Evolutionary conservation across 2,797 vertebrate species (phyloP).

Genomic region (Halcyon leucocephala): DNA sequence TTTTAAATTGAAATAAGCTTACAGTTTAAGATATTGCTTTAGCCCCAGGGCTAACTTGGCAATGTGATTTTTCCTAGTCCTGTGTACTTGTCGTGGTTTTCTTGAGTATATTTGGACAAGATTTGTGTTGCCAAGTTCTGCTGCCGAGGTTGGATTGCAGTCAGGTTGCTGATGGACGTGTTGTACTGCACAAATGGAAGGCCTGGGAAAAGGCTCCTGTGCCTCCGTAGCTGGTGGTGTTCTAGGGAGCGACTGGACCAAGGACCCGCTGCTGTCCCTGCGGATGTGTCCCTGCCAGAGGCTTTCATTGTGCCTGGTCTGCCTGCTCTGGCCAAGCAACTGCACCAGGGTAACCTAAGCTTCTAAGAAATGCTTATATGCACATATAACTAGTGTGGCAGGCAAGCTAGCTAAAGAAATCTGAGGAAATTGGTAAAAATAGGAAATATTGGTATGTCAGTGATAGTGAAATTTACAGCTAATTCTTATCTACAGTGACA

Average conservation of each 20-base stretch:
- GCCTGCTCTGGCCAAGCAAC: not conserved
- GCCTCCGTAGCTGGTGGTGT: fast-evolving
- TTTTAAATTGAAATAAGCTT: not conserved
- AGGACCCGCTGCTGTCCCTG: not conserved
- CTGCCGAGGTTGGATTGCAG: not conserved
- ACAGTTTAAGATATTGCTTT: not conserved
- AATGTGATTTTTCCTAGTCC: not conserved
- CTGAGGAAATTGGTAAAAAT: not conserved
- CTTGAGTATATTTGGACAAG: not conserved
- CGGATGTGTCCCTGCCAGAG: fast-evolving
- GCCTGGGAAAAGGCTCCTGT: not conserved
- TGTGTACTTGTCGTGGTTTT: not conserved
- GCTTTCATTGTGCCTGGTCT: fast-evolving
- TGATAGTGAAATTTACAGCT: not conserved
- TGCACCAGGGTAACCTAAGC: not conserved
- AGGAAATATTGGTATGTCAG: not conserved
- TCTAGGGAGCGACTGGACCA: not conserved
- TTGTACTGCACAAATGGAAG: not conserved
- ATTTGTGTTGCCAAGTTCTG: not conserved
- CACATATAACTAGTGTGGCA: not conserved
- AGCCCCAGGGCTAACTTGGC: not conserved
- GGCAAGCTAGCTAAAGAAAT: not conserved
- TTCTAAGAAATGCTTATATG: not conserved
- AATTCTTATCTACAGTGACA: not conserved
- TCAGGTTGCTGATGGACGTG: not conserved